Conservation (phyloP, 1,140 invertebrate species). For the Drosophila truncata region DNA sequence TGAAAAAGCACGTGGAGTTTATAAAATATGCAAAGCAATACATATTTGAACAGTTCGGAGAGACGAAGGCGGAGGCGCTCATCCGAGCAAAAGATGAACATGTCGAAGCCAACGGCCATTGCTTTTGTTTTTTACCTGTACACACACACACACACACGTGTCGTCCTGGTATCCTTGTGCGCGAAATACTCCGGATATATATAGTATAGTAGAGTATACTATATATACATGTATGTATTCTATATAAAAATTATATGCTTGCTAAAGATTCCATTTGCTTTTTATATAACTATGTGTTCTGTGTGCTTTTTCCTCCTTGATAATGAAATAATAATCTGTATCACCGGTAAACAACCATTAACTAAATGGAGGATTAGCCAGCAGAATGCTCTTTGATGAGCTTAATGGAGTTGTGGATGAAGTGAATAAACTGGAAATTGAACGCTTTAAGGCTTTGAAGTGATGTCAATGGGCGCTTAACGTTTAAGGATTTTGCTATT, state of each 20-base stretch:
- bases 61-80: constrained; percentile 21
- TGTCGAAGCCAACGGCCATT: constrained; percentile 46
- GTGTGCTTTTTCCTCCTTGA: neutral
- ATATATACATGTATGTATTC: constrained; percentile 3
- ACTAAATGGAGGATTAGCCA: constrained; percentile 39
- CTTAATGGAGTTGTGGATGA: constrained; percentile 29
- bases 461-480: constrained; percentile 12
- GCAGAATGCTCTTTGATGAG: constrained; percentile 34
- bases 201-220: neutral
- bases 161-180: constrained; percentile 1
- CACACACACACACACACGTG: constrained; percentile 1
- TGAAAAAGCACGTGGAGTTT: constrained; percentile 73
- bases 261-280: constrained; percentile 22
- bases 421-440: constrained; percentile 11
- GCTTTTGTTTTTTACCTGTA: constrained; percentile 45
- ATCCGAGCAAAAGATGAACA: constrained; percentile 52
- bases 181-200: constrained; percentile 16
- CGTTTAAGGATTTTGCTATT: constrained; percentile 9
- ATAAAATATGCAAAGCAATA: constrained; percentile 77
- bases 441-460: constrained; percentile 4
- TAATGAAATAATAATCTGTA: constrained; percentile 50
- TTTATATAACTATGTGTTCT: neutral
- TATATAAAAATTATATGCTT: constrained; percentile 36
- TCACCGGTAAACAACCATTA: constrained; percentile 36
- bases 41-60: constrained; percentile 68